phyloP scores from a whole-genome alignment of 2,113 vertebrate species.

The Etheostoma spectabile region DNA sequence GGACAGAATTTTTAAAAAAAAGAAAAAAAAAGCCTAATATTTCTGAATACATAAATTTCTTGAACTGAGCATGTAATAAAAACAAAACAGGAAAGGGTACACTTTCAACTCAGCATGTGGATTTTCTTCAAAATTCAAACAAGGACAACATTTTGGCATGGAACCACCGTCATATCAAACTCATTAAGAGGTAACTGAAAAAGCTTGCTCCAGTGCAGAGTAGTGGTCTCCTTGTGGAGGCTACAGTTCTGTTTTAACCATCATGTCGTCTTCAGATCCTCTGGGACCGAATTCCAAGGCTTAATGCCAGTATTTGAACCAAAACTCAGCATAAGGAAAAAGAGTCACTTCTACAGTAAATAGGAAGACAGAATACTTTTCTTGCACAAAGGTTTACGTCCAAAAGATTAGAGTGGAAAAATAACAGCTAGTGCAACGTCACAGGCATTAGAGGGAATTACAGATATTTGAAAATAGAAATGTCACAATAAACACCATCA shows the following conservation, averaged over 20 bases:
- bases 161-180: slow-evolving; percentile 14
- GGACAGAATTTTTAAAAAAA: neutral
- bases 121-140: slow-evolving; percentile 34
- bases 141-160: slow-evolving; percentile 22
- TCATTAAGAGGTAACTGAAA: slow-evolving; percentile 38
- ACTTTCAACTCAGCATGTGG: slow-evolving; percentile 36
- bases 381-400: slow-evolving; percentile 24
- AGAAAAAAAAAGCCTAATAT: neutral
- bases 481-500: neutral
- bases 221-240: slow-evolving; percentile 56
- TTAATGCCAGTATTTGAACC: slow-evolving; percentile 51
- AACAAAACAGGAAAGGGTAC: slow-evolving; percentile 35
- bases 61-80: slow-evolving; percentile 27
- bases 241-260: slow-evolving; percentile 72
- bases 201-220: slow-evolving; percentile 26
- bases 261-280: slow-evolving; percentile 57
- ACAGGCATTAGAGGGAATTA: neutral
- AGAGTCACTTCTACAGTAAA: slow-evolving; percentile 50
- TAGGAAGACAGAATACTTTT: slow-evolving; percentile 35
- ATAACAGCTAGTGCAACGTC: neutral
- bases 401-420: slow-evolving; percentile 7
- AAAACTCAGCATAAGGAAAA: slow-evolving; percentile 70
- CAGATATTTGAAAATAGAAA: neutral
- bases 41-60: slow-evolving; percentile 17
- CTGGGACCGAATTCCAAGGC: slow-evolving; percentile 70